A percentile compares a stretch with the other conserved stretches of the same genome.
phyloP scores from a whole-genome alignment of 2,888 invertebrate genomes.

The Megaustenia siamemsis region DNA sequence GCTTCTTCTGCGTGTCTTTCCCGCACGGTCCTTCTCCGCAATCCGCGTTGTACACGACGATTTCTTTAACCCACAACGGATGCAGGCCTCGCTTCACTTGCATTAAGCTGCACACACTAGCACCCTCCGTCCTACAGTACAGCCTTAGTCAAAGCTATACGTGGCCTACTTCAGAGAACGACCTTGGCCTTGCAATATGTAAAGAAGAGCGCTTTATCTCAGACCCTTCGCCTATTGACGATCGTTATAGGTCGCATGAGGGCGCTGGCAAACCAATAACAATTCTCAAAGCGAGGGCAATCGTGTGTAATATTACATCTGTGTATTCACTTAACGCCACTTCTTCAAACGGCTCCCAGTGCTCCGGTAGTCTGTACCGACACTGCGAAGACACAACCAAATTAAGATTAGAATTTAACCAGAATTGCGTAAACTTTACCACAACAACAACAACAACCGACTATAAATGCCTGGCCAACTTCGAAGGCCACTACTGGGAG shows the following conservation, averaged over 20 bases:
- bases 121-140: conserved; percentile 64
- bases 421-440: background rate
- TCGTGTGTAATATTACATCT: conserved; percentile 64
- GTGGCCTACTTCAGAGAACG: conserved; percentile 62
- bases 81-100: conserved; percentile 72
- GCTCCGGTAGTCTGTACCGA: conserved; percentile 65
- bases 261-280: conserved; percentile 64
- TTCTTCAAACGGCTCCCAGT: conserved; percentile 60
- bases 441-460: conserved; percentile 52
- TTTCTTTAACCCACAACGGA: conserved; percentile 69
- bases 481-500: conserved; percentile 70
- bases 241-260: conserved; percentile 61
- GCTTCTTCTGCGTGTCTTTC: conserved; percentile 66
- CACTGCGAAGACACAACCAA: conserved; percentile 65
- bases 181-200: conserved; percentile 58
- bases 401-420: conserved; percentile 63
- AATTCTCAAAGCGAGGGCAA: conserved; percentile 48
- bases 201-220: conserved; percentile 61
- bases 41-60: conserved; percentile 63
- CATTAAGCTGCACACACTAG: conserved; percentile 61
- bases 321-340: conserved; percentile 61
- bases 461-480: conserved; percentile 67
- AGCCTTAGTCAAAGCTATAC: conserved; percentile 65
- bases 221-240: conserved; percentile 67
- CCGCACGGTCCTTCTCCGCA: conserved; percentile 61